Evolutionary conservation across 2,113 vertebrate genomes (phyloP), one percentile per base, ranked within the genome.

Genomic region (Grallaria varia): DNA sequence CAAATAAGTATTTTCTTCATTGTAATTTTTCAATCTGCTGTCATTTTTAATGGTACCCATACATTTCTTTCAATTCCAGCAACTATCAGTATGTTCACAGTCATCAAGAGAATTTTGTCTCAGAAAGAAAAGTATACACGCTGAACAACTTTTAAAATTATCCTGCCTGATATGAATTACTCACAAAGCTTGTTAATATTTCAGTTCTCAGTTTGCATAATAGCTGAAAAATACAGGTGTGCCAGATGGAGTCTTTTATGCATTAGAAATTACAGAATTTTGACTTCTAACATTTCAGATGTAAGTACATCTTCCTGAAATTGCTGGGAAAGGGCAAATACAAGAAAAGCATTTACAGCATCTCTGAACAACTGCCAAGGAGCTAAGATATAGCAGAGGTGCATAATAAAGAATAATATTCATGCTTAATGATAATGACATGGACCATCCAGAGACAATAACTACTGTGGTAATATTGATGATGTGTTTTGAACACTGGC

Each of bases 181-280:
- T 96, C 95, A 93, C 83, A 93, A 96, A 95, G 81, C 92, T 97
- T 47, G 28, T 98, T 97, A 97, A 94, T 83, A 94, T 97, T 96
- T 97, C 91, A 95, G 86, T 94, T 97, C 87, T 97, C 55, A 12
- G 45, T 95, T 89, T 96, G 84, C 79, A 82, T 95, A 97, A 97
- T 93, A 97, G 89, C 79, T 93, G 80, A 95, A 96, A 98, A 96
- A 97, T 92, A 93, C 18, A 97, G 89, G 91, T 90, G 88, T 96
- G 91, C 90, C 94, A 94, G 80, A 83, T 94, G 71, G 87, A 89
- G 82, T 86, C 75, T 67, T 95, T 94, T 94, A 72, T 92, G 94
- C 92, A 82, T 75, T 91, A 50, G 76, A 85, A 94, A 85, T 84
- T 76, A 84, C 73, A 94, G 71, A 78, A 87, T 90, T 90, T 96